Evolutionary conservation across 1,140 invertebrate species (phyloP), one percentile per base, ranked within the genome.

Genomic region (Papilio glaucus): DNA sequence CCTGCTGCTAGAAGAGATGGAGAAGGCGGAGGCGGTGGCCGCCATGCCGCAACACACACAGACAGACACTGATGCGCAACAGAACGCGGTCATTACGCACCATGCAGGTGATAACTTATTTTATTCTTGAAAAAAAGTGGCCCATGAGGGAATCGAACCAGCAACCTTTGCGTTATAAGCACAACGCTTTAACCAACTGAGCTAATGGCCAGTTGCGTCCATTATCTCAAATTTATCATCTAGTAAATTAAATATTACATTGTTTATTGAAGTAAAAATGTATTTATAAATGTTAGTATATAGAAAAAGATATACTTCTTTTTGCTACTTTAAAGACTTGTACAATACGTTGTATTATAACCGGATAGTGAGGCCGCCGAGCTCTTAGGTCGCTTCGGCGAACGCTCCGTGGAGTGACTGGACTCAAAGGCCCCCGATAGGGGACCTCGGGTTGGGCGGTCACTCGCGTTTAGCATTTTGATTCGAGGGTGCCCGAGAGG

Each of bases 1-100:
- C n/a, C 94, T 96, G 0, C 93, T 97, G 18, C 91, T 95, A 49
- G 94, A 96, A 79, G 93, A 96, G 73, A 94, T 95, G 86, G 93
- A 94, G 71, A 94, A 94, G 24, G 85, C 94, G 8, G 93, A 94
- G 71, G 90, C 90, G 29, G 83, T 94, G 10, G 82, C 87, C 6
- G 67, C 79, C n/a, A 88, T 88, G 49, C 85, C 85, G 5, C 74
- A 78, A 38, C 69, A 37, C 15, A 39, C 60, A 15, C 61, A 70
- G 15, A 61, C 21, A 49, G 9, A 61, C 18, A n/a, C 39, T 4
- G 63, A 41, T 15, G 33, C 15, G 60, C 29, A 18, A 45, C 24
- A 57, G 12, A 10, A 67, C 10, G 24, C 37, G 8, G 26, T 26
- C 10, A 29, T 12, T 10, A 39, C 18, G 12, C 65, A 45, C 8